phyloP scores from a whole-genome alignment of 2,797 vertebrate species.

The Oreonectes daqikongensis region DNA sequence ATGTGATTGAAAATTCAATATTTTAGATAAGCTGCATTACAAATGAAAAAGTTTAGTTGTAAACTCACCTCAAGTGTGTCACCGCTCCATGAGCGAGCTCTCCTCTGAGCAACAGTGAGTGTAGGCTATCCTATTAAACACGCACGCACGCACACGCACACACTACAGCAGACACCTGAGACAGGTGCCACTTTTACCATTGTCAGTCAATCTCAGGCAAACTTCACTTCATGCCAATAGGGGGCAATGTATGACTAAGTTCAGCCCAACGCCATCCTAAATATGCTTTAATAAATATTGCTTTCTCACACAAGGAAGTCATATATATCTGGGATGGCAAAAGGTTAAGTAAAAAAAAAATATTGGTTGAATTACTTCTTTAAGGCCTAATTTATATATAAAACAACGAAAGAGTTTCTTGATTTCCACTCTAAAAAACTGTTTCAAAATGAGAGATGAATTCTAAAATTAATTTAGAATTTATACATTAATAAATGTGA shows the following conservation, averaged over 20 bases:
- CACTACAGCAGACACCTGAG: slow-evolving; percentile 35
- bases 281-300: too few relatives aligned
- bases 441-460: too few relatives aligned
- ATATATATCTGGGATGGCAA: too few relatives aligned
- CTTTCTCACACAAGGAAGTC: too few relatives aligned
- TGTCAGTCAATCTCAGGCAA: slow-evolving; percentile 8
- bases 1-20: background rate
- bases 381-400: too few relatives aligned
- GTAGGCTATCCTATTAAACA: slow-evolving; percentile 40
- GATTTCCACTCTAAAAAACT: too few relatives aligned
- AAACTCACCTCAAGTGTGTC: slow-evolving; percentile 54
- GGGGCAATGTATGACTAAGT: slow-evolving; percentile 12
- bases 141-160: background rate
- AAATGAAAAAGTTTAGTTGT: background rate
- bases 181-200: slow-evolving; percentile 8
- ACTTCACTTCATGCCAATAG: slow-evolving; percentile 15
- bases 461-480: too few relatives aligned
- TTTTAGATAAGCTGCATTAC: background rate
- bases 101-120: slow-evolving; percentile 44
- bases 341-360: too few relatives aligned
- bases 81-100: slow-evolving; percentile 50
- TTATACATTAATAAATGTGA: too few relatives aligned
- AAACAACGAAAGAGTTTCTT: too few relatives aligned
- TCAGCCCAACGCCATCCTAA: slow-evolving; percentile 27
- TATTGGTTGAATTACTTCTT: too few relatives aligned